These are phyloP conservation scores for Paramacrobiotus metropolitanus DNA, from an alignment of 1,140 invertebrate species.

Conservation along the genomic window DNA sequence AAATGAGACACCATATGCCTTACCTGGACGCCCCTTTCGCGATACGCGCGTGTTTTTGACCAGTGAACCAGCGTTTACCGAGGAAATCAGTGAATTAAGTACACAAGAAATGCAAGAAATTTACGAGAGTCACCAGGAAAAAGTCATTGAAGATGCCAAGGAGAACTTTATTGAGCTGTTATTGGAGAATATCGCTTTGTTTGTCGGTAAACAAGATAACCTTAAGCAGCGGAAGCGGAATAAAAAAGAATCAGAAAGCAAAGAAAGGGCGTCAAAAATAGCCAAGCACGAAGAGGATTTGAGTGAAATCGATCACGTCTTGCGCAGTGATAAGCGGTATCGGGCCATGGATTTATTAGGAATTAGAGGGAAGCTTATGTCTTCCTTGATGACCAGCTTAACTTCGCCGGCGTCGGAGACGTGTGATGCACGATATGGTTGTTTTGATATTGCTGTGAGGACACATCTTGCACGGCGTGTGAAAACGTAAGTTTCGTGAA, in stretches of 20 bases:
- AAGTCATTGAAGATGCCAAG: conserved; percentile 69
- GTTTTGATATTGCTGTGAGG: not conserved
- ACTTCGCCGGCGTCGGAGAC: not conserved
- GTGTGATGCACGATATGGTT: not conserved
- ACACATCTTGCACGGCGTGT: not conserved
- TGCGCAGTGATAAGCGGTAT: not conserved
- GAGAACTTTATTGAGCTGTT: conserved; percentile 79
- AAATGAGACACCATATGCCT: conserved; percentile 75
- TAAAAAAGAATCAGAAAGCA: not conserved
- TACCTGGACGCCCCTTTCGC: conserved; percentile 33
- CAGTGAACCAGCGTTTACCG: not conserved
- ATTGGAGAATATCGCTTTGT: conserved; percentile 74
- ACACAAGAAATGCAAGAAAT: conserved; percentile 40
- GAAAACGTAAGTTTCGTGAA: not conserved
- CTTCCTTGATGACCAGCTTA: not conserved
- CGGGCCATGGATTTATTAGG: not conserved
- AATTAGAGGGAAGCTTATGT: not conserved
- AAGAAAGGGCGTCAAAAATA: too few species aligned
- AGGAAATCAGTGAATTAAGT: not conserved
- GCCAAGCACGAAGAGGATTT: not conserved
- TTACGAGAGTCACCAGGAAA: conserved; percentile 78
- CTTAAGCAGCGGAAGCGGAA: conserved; percentile 40
- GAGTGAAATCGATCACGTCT: not conserved
- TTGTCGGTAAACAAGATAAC: conserved; percentile 80
- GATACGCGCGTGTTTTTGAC: not conserved